phyloP scores from a whole-genome alignment of 2,113 vertebrate genomes.

The Lepus europaeus region DNA sequence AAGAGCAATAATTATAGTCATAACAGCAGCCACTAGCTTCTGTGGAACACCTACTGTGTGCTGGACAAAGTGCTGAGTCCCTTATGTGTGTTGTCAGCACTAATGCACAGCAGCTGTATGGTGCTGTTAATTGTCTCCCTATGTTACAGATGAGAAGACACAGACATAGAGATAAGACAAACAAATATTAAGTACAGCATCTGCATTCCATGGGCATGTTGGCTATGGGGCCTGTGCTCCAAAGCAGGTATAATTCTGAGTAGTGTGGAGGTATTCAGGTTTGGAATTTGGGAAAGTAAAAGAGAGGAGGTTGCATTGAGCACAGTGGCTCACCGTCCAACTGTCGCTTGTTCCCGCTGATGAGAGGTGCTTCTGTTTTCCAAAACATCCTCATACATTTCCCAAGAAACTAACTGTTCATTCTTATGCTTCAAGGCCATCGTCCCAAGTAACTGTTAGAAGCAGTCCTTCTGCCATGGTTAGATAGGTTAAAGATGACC shows the following conservation, averaged over 20 bases:
- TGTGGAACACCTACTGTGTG: background rate
- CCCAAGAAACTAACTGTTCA: background rate
- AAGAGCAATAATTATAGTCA: background rate
- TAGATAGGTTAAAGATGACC: background rate
- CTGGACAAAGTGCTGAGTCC: background rate
- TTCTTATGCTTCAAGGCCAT: background rate
- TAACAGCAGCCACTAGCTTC: background rate
- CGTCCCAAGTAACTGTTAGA: background rate
- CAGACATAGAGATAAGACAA: background rate
- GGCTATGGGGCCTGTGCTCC: background rate
- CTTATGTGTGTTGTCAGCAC: background rate
- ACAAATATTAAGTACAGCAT: background rate
- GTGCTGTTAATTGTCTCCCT: background rate
- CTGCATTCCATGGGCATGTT: background rate
- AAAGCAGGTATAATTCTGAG: background rate
- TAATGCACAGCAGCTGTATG: background rate
- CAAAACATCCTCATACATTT: conserved; percentile 19
- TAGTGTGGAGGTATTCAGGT: background rate
- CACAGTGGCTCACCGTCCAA: background rate
- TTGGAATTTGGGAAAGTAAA: background rate
- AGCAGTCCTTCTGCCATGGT: background rate
- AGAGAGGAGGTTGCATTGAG: background rate
- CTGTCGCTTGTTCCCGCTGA: background rate
- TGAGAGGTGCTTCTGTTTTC: conserved; percentile 38
- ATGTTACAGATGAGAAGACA: conserved; percentile 14